Evolutionary conservation across 2,113 vertebrate species (phyloP), one percentile per base, ranked within the genome.

Genomic region (Mesocricetus auratus): DNA sequence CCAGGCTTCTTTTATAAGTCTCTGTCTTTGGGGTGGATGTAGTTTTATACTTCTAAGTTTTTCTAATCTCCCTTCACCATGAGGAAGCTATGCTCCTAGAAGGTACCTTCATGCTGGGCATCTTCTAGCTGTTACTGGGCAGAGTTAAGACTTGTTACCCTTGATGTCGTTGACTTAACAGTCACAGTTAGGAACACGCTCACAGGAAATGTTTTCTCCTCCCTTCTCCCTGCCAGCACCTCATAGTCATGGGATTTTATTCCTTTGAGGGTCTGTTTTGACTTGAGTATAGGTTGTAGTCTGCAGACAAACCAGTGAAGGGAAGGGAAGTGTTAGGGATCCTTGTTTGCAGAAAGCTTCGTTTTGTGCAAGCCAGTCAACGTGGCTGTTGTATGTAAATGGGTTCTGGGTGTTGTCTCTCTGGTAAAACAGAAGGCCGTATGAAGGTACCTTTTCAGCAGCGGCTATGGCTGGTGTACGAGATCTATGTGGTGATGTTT

Each of bases 311-410:
- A 15, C 5, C 33, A 22, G 19, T 11, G 78, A 22, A n/a, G 19
- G 50, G 50, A 31, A 58, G 17, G 4, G 1, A 3, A 26, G 24
- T 5, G 0, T 47, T 5, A 0, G 53, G 16, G 45, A 2, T 31
- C 2, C 47, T 12, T 1, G 16, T 53, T 19, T 66, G 26, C 39
- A 22, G 26, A 89, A 29, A 36, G 16, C 60, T 11, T 17, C 0
- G 0, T 21, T 77, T 58, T 36, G 22, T 3, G 4, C 22, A 60
- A 82, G 53, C 33, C 53, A n/a, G 10, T 58, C 78, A n/a, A 31
- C 50, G 56, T 24, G 53, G 10, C 53, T 53, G 47, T 78, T 29
- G 47, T 60, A 11, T 22, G 33, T n/a, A 33, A 11, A 78, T 33
- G 31, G 47, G 47, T 79, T 53, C 77, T 79, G 79, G 53, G 53